These are phyloP conservation scores for Hirtodrosophila histrioides DNA, from an alignment of 2,888 invertebrate genomes.

Conservation along the genomic window DNA sequence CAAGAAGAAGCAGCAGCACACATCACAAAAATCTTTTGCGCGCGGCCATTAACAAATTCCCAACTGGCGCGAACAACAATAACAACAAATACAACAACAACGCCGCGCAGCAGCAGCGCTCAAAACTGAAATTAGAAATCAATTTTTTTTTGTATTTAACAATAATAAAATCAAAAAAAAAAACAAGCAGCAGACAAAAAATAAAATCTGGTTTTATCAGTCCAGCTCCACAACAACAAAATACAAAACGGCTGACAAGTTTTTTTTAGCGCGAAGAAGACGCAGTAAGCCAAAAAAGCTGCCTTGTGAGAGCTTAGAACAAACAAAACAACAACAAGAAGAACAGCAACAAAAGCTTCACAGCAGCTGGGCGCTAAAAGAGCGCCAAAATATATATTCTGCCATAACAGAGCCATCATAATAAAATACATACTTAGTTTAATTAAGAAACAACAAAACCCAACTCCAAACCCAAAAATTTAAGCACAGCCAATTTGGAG, in stretches of 20 bases:
- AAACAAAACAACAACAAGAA: slow-evolving; percentile 43
- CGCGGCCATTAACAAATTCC: slow-evolving; percentile 63
- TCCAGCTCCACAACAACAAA: slow-evolving; percentile 46
- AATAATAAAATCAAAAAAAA: slow-evolving; percentile 40
- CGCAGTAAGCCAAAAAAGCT: slow-evolving; percentile 43
- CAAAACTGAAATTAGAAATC: slow-evolving; percentile 69
- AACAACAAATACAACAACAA: slow-evolving; percentile 25
- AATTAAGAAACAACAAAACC: slow-evolving; percentile 59
- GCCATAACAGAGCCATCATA: slow-evolving; percentile 60
- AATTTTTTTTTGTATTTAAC: slow-evolving; percentile 70
- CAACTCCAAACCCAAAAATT: slow-evolving; percentile 37
- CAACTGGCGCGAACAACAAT: slow-evolving; percentile 40
- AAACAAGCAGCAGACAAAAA: slow-evolving; percentile 47
- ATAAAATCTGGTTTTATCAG: slow-evolving; percentile 77
- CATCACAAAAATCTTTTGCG: slow-evolving; percentile 52
- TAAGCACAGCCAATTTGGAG: slow-evolving; percentile 44
- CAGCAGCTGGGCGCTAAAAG: slow-evolving; percentile 52
- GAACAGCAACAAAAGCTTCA: slow-evolving; percentile 18
- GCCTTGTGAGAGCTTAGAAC: slow-evolving; percentile 36
- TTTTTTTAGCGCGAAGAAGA: slow-evolving; percentile 59
- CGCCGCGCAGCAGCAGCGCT: slow-evolving; percentile 35
- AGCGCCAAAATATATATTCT: slow-evolving; percentile 63
- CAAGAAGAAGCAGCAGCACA: slow-evolving; percentile 36
- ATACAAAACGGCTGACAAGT: slow-evolving; percentile 50
- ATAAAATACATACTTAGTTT: slow-evolving; percentile 56